Percentiles rank a stretch among this genome's conserved stretches.
Conservation (phyloP, 2,113 vertebrate species). For the Rhizomys pruinosus region DNA sequence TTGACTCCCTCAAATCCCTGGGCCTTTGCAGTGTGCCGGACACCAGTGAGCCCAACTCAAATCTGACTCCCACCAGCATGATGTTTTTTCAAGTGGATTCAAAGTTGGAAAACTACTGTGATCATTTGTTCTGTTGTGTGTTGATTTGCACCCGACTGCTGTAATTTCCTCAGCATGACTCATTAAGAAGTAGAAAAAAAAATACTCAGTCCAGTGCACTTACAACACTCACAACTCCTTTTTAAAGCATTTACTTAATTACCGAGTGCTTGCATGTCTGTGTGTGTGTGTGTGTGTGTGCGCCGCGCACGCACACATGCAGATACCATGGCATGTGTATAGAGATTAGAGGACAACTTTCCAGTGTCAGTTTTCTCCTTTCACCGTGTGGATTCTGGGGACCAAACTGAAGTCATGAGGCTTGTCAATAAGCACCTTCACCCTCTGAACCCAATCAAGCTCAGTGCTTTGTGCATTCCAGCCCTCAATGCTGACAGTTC, state of each 20-base stretch:
- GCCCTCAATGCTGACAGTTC: not conserved
- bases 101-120: not conserved
- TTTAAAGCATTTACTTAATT: not conserved
- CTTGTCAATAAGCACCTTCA: no score
- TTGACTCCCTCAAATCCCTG: not conserved
- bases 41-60: not conserved
- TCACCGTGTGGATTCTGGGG: not conserved
- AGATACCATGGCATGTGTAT: not conserved
- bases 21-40: not conserved
- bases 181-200: not conserved
- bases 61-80: fast-evolving
- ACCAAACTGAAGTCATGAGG: no score
- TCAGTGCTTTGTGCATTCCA: no score
- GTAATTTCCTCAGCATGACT: not conserved
- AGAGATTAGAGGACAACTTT: not conserved
- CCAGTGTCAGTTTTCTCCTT: not conserved
- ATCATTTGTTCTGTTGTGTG: not conserved
- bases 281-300: no score
- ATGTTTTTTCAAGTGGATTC: not conserved
- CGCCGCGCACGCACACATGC: not conserved
- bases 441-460: no score
- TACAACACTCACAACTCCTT: not conserved
- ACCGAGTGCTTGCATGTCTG: no score
- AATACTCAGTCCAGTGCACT: not conserved
- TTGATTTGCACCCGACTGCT: not conserved